Base-by-base conservation (phyloP, 2,888 invertebrate genomes). In the Antheraea yamamai region DNA sequence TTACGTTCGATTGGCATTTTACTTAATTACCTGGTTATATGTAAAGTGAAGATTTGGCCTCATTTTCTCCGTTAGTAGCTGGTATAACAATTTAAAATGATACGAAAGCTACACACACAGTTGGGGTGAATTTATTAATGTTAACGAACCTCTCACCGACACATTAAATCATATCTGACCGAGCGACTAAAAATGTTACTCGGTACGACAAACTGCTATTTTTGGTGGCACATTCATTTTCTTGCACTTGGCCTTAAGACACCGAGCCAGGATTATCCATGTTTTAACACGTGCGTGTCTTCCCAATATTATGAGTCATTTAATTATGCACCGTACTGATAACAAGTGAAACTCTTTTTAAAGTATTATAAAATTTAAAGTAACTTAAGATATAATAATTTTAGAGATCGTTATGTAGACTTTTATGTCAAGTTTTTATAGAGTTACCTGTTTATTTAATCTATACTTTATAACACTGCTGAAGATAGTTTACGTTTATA, bases 141-240 rank as follows among this genome's bases (percentile, higher is more conserved):
- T 87, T 92, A 92, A 93, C 91, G 91, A 92, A 91, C 86, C 89
- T 90, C 89, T 93, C 90, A 87, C 84, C 90, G 88, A 88, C 88
- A 83, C 89, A 90, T 91, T 93, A 91, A 93, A 94, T 93, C 93
- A 94, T 92, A 94, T 93, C 92, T 90, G 93, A 91, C 91, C 90
- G 89, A 87, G 89, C 91, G 88, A 82, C 90, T 92, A 92, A 92
- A 93, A 92, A 92, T 90, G 88, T 89, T 85, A 82, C 85, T 85
- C 82, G 85, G 87, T 84, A 85, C 86, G 87, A 89, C 89, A 88
- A 88, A 86, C 79, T 79, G 73, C 81, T 91, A 90, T 89, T 89
- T 89, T 88, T 80, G 81, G 84, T 81, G 74, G 78, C 76, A 75
- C 81, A 83, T 84, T 85, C 81, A 81, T 81, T 84, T 86, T 83